Evolutionary conservation across 2,113 vertebrate genomes (phyloP).

Genomic region (Paramisgurnus dabryanus): DNA sequence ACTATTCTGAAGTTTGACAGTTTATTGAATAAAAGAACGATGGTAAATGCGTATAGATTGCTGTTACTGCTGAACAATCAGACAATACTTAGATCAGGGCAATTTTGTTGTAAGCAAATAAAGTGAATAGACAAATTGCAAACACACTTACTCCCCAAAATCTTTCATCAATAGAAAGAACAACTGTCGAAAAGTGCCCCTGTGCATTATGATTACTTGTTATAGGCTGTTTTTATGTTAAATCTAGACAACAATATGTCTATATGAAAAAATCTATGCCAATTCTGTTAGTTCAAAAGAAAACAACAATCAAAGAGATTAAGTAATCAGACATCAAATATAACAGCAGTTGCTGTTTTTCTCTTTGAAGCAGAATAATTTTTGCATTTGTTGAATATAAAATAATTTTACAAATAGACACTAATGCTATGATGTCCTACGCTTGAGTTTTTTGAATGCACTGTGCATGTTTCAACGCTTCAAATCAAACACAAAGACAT

Average conservation of each 20-base stretch:
- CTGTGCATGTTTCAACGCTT: background rate
- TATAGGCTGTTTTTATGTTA: background rate
- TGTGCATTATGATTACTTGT: background rate
- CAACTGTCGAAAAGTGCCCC: background rate
- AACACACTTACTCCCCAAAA: no score
- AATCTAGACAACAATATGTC: slow-evolving; percentile 7
- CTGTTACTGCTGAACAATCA: background rate
- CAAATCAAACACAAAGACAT: background rate
- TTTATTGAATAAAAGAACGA: background rate
- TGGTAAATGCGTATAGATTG: background rate
- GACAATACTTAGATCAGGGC: background rate
- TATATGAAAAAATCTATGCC: slow-evolving; percentile 16
- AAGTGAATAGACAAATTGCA: slow-evolving; percentile 7
- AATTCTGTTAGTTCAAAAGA: slow-evolving; percentile 6
- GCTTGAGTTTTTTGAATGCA: background rate
- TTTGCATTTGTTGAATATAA: slow-evolving; percentile 11
- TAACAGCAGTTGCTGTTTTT: background rate
- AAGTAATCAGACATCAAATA: slow-evolving; percentile 6
- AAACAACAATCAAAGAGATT: slow-evolving; percentile 1
- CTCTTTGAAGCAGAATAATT: background rate
- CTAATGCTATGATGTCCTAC: background rate
- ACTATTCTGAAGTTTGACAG: background rate
- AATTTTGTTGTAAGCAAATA: background rate
- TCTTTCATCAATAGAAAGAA: no score
- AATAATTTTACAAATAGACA: background rate